phyloP scores from a whole-genome alignment of 2,888 invertebrate species.

The Drosophila kambysellisi region DNA sequence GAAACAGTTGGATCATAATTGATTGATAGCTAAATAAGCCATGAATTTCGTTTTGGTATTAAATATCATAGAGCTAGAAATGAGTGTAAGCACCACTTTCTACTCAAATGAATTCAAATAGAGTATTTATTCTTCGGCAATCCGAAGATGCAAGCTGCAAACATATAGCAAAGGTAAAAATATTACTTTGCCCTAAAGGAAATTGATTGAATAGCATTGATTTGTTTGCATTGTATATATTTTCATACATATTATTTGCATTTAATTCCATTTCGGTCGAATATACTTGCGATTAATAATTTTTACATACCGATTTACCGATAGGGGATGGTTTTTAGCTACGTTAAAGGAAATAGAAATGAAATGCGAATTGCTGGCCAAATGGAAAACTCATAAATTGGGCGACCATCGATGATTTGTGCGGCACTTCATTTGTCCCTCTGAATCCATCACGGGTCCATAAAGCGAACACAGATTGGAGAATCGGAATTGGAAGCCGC shows the following conservation, averaged over 20 bases:
- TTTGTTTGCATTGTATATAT: background rate
- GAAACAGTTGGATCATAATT: background rate
- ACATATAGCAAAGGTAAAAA: conserved; percentile 21
- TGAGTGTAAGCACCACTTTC: background rate
- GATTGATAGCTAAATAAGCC: background rate
- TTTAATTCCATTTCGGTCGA: conserved; percentile 20
- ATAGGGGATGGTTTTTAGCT: background rate
- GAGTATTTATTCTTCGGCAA: background rate
- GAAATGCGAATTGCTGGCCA: conserved; percentile 34
- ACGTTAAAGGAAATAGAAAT: conserved; percentile 29
- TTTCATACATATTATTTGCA: background rate
- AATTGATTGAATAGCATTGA: conserved; percentile 53
- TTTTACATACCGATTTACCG: conserved; percentile 19
- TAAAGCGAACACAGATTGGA: conserved; percentile 37
- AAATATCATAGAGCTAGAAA: background rate
- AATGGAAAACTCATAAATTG: conserved; percentile 69
- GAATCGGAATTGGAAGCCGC: conserved; percentile 15
- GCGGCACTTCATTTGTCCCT: conserved; percentile 53
- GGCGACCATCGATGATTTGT: conserved; percentile 61
- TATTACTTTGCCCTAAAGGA: conserved; percentile 38
- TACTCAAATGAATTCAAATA: background rate
- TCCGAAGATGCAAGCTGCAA: background rate
- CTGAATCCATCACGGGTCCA: conserved; percentile 13
- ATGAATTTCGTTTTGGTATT: background rate
- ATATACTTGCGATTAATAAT: conserved; percentile 55